These are phyloP conservation scores for Illadopsis cleaveri DNA, from an alignment of 2,113 vertebrate genomes.

Conservation along the genomic window DNA sequence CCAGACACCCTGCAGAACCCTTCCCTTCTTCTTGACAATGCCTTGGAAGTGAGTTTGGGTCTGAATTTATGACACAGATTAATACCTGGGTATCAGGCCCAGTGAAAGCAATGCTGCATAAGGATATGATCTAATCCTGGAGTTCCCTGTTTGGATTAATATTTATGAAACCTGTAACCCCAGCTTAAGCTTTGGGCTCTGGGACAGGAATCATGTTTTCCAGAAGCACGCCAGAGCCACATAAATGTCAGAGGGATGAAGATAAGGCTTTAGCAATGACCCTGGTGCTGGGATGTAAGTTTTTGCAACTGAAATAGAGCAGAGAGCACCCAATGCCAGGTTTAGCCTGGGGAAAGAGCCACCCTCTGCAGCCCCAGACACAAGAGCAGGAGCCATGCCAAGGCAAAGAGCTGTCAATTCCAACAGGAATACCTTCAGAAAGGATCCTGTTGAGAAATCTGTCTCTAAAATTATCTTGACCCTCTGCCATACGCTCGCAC, in stretches of 20 bases:
- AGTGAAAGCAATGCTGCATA: not conserved
- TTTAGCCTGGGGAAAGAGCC: not conserved
- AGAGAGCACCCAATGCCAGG: not conserved
- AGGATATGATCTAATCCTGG: not conserved
- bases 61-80: not conserved
- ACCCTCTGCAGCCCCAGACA: not conserved
- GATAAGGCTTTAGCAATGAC: not conserved
- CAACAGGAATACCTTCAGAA: not conserved
- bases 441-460: not conserved
- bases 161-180: not conserved
- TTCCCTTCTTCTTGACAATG: not conserved
- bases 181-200: not conserved
- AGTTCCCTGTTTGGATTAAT: not conserved
- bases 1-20: not conserved
- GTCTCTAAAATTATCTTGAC: conserved; percentile 15
- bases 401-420: not conserved
- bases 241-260: not conserved
- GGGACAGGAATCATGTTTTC: not conserved
- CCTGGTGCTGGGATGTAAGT: not conserved
- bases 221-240: not conserved
- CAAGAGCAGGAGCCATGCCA: not conserved
- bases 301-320: not conserved
- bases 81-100: not conserved
- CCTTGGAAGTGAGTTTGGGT: not conserved
- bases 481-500: not conserved